A percentile compares a stretch with the other conserved stretches of the same genome.
Evolutionary conservation across 2,888 invertebrate genomes (phyloP).

Genomic region (Agrotis puta): DNA sequence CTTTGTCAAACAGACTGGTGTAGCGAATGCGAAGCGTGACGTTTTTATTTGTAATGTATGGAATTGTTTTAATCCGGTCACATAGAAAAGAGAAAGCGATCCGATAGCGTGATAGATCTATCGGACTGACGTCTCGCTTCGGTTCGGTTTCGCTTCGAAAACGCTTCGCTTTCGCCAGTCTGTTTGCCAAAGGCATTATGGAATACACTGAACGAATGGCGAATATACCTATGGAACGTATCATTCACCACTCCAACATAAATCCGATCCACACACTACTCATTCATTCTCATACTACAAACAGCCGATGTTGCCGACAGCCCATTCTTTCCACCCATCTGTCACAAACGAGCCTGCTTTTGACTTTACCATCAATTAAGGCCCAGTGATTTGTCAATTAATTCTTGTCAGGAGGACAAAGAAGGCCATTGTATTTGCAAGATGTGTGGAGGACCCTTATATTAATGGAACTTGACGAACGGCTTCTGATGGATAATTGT

Average conservation of each 20-base stretch:
- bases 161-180: too few species aligned
- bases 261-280: slow-evolving; percentile 1
- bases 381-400: slow-evolving; percentile 80
- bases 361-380: slow-evolving; percentile 74
- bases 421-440: slow-evolving; percentile 78
- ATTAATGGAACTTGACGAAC: slow-evolving; percentile 79
- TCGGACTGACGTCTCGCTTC: too few species aligned
- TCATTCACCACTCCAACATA: neutral
- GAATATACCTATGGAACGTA: too few species aligned
- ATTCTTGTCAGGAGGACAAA: slow-evolving; percentile 78
- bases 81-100: too few species aligned
- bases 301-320: slow-evolving; percentile 30
- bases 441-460: slow-evolving; percentile 76
- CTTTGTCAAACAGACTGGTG: too few species aligned
- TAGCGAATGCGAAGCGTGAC: too few species aligned
- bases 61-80: too few species aligned
- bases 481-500: slow-evolving; percentile 66
- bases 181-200: too few species aligned
- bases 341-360: slow-evolving; percentile 69
- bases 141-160: too few species aligned
- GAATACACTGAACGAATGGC: too few species aligned
- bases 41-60: too few species aligned
- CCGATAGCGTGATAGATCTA: too few species aligned
- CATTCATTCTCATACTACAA: slow-evolving; percentile 15
- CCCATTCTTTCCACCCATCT: slow-evolving; percentile 64